Base-by-base conservation (phyloP, 2,888 invertebrate genomes). In the Spisula subtruncata region DNA sequence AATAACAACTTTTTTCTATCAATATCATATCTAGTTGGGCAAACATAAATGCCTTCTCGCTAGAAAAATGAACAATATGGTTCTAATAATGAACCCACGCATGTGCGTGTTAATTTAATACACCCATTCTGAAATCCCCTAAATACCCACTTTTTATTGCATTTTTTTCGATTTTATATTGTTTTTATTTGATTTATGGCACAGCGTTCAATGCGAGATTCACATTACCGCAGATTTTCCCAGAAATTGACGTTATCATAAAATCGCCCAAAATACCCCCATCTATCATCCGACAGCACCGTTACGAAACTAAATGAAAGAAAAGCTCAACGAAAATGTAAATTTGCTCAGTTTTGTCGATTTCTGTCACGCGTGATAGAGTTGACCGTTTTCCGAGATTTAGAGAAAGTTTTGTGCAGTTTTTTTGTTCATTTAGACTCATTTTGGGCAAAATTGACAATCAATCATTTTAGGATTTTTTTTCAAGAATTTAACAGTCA, bases 231-330 rank as follows among this genome's bases (percentile, higher is more conserved):
- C 75, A 32, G 32, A 75, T 75, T 32, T n/a, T 35, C 75, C 35
- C 0, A 32, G 75, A 75, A 35, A 75, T 16, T 75, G 75, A 75
- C 75, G 75, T 35, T 75, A 75, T 75, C 75, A 35, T 75, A 32
- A 75, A 75, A 75, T 75, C 75, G 32, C 75, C n/a, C 25, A 16
- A 75, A 71, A 75, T 32, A 12, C 32, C 18, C n/a, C 32, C 35
- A 75, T 75, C 6, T 18, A 75, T 75, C 75, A 75, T 75, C 18
- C 75, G 29, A 5, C 5, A 75, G 32, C 35, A 75, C 75, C 75
- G 25, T 5, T 32, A 75, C 75, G 32, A 35, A 75, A 75, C 35
- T 75, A 75, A 75, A 75, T 25, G 16, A 75, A 75, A 75, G 41
- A 41, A 75, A 75, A 20, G 0, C 5, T 75, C 75, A 32, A 32